Evolutionary conservation across 2,797 vertebrate species (phyloP), one percentile per base, ranked within the genome.

Genomic region (Sebastes goodei): DNA sequence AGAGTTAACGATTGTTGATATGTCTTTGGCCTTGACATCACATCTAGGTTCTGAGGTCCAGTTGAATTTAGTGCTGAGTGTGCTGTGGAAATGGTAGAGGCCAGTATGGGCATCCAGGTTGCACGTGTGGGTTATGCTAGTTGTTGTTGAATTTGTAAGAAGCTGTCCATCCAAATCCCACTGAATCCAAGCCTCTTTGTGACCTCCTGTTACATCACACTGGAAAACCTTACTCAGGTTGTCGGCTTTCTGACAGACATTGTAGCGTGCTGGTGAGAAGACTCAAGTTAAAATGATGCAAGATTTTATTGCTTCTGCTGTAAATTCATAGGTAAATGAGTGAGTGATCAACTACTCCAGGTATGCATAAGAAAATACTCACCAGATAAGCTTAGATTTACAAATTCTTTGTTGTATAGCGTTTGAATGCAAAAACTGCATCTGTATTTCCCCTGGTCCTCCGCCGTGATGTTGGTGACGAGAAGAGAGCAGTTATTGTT

Each of bases 401-500:
- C 1, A 27, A 0, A 1, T 0, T 0, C 0, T 2, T 0, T 1
- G 0, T 0, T 0, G 6, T 78, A 27, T 32, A 0, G 23, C 23
- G 23, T 23, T 23, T 2, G 23, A 23, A 23, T 23, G 23, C 23
- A 2, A 23, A 23, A 23, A 23, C 23, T 23, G n/a, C 93, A 95
- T 21, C 0, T 61, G 82, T 92, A 95, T 2, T 0, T 0, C 10
- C 86, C 78, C 3, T 25, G 2, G 70, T 95, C 90, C 2, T 4
- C 2, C 0, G 0, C 0, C 25, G 29, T 86, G 69, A 93, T 21
- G 10, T 86, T 81, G 3, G 1, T 59, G 4, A 95, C 65, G 6
- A 30, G 68, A 38, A 95, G 0, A 4, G 93, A 92, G 69, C 95
- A 94, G 82, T 93, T 71, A 1, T 1, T 42, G 0, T 9, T 38